Conservation (phyloP, 2,888 invertebrate species). For the Caenorhabditis sp. region DNA sequence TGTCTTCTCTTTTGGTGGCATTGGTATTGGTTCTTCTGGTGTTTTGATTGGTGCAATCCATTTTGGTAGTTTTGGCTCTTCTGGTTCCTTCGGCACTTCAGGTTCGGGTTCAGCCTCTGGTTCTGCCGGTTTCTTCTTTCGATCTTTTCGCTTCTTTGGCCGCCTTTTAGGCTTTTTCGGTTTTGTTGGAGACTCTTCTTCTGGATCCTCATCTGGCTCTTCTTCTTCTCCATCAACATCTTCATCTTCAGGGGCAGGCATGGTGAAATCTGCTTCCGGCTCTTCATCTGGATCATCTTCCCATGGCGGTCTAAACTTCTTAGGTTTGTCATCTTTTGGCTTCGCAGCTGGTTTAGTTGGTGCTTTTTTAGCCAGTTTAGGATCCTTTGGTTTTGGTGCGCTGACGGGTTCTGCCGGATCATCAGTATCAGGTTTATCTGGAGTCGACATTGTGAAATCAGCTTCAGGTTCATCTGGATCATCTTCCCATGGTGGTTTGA, state of each 20-base stretch:
- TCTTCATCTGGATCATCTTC: conserved; percentile 37
- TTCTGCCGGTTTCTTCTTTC: conserved; percentile 15
- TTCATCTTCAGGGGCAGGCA: conserved; percentile 42
- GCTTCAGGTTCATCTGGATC: conserved; percentile 35
- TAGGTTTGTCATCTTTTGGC: conserved; percentile 24
- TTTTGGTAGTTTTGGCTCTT: conserved; percentile 43
- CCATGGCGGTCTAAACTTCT: conserved; percentile 38
- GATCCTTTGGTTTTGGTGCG: conserved; percentile 13
- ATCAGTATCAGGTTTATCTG: conserved; percentile 11
- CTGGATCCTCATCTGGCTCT: conserved; percentile 22
- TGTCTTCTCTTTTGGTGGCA: conserved; percentile 62
- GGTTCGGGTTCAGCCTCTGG: conserved; percentile 22
- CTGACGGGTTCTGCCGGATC: conserved; percentile 10
- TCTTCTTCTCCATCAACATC: conserved; percentile 38
- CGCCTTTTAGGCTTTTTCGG: conserved; percentile 33
- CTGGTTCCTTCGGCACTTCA: conserved; percentile 18
- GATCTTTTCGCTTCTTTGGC: conserved; percentile 12
- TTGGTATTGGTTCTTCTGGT: conserved; percentile 52
- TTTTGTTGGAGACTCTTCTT: conserved; percentile 28
- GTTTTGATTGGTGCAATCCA: conserved; percentile 57
- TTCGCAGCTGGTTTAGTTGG: neutral
- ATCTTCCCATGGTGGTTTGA: conserved; percentile 39
- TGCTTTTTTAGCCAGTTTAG: conserved; percentile 6
- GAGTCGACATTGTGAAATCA: conserved; percentile 26
- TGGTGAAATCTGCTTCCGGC: conserved; percentile 41